Base-by-base conservation (phyloP, 2,888 invertebrate species). In the Erebia aethiops region DNA sequence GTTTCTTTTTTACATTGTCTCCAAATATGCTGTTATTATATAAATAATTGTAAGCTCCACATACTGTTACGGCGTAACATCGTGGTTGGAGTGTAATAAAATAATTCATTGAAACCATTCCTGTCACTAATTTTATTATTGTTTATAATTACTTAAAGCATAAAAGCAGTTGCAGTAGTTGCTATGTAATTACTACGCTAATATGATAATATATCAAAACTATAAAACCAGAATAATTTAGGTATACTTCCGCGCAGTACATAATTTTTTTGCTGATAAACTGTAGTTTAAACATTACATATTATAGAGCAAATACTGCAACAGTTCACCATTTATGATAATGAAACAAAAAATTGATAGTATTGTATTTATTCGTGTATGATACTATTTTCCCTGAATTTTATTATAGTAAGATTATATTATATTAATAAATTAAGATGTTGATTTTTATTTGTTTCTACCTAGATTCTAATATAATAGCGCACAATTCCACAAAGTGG, bases 291-390 rank as follows among this genome's bases (percentile, higher is more conserved):
- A 58, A 58, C 21, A n/a, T 51, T 63, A 63, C 49, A 63, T 49
- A 82, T 86, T 49, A 82, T 86, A 87, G 86, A 83, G 72, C 82
- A 82, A 83, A 80, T 80, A 79, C 58, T 67, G 49, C 43, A 21
- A 65, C 14, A 8, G 56, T 26, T 52, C 9, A 26, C 51, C 13
- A 81, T 84, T 79, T 46, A 46, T 84, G 81, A 84, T 83, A 86
- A 86, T 84, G 85, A 86, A 85, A 69, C 81, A 81, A 84, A 85
- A 85, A 85, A 84, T 74, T 87, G 88, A 85, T 91, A 90, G 89
- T 88, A 91, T 89, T 91, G 92, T 92, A 92, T 93, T 93, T 93
- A 93, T 92, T 92, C 89, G 85, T 93, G 92, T 93, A 93, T 92
- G 85, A 92, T 92, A 92, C 88, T 88, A 91, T 92, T 93, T 61